A percentile compares a stretch with the other conserved stretches of the same genome.
Evolutionary conservation across 2,888 invertebrate genomes (phyloP).

Genomic region (Anodontia alba): DNA sequence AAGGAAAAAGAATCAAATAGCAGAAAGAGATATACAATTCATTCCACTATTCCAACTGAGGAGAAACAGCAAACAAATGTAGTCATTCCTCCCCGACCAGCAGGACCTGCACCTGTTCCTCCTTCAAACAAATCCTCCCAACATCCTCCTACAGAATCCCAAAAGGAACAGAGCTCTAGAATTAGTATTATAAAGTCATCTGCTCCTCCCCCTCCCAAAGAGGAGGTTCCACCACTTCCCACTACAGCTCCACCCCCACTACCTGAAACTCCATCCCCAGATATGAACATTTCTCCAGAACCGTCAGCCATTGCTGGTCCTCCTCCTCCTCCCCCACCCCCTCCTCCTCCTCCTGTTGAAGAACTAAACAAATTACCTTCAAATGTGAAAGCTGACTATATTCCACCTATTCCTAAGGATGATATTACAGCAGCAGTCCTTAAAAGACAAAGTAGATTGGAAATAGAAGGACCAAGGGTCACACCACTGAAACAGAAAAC

Average conservation of each 20-base stretch:
- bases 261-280: slow-evolving; percentile 30
- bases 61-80: slow-evolving; percentile 36
- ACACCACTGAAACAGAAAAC: slow-evolving; percentile 49
- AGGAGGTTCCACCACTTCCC: slow-evolving; percentile 33
- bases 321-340: slow-evolving; percentile 61
- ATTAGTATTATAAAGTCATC: background rate
- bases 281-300: slow-evolving; percentile 1
- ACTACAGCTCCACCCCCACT: slow-evolving; percentile 56
- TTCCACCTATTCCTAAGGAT: slow-evolving; percentile 60
- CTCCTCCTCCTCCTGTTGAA: slow-evolving; percentile 48
- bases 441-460: slow-evolving; percentile 74
- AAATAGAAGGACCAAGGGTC: slow-evolving; percentile 70
- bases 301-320: slow-evolving; percentile 23
- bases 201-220: slow-evolving; percentile 16
- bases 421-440: slow-evolving; percentile 81
- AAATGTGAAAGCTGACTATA: slow-evolving; percentile 44
- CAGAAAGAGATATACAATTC: slow-evolving; percentile 46
- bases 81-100: slow-evolving; percentile 69
- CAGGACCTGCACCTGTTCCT: slow-evolving; percentile 67
- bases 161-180: background rate
- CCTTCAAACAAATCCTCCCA: slow-evolving; percentile 35
- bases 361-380: slow-evolving; percentile 46
- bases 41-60: slow-evolving; percentile 52
- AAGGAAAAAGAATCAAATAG: slow-evolving; percentile 32
- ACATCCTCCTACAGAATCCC: background rate